Base-by-base conservation (phyloP, 2,113 vertebrate species). In the Hippocampus abdominalis region DNA sequence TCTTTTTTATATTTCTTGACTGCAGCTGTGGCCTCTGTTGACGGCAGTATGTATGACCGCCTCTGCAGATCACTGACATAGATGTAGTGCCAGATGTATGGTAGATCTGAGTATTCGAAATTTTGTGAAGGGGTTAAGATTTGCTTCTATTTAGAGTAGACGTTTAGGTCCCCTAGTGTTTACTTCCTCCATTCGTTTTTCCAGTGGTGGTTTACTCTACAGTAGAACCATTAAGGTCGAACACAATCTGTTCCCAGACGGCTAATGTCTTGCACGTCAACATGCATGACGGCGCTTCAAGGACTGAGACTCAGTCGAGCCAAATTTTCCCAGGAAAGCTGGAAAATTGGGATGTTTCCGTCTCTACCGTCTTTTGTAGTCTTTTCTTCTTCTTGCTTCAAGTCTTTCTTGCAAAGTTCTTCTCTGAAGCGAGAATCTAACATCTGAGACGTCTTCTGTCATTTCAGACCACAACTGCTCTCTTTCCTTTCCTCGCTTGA, bases 381-480 rank as follows among this genome's bases (percentile, higher is more conserved):
- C 69, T 32, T 46, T 65, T 70, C 49, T 44, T 42, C 69, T 1
- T 6, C 73, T 75, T 72, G 60, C 76, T 80, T 69, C 71, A 75
- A 64, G 53, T 63, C 75, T 73, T 68, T 76, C 27, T 44, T 63
- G 2, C 21, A 11, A 62, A 42, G 60, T 42, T 42, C 3, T 42
- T 40, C 10, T 25, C 12, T 44, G 73, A 64, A 65, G 68, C 49
- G 59, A 54, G 13, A 82, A 65, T 77, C 62, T 80, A 76, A 82
- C 80, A 81, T 87, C 79, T 73, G 71, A 80, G 75, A 66, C 78
- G 65, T 91, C 11, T 72, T 91, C 74, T 92, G 82, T 80, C 84
- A 80, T 91, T 93, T 69, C 93, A 94, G 92, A 84, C 72, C 70
- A 86, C 81, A 89, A 76, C 82, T 81, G 77, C 86, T 82, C 77